Percentiles rank a stretch among this genome's conserved stretches.
Conservation (phyloP, 2,888 invertebrate genomes). For the Fragum fragum region DNA sequence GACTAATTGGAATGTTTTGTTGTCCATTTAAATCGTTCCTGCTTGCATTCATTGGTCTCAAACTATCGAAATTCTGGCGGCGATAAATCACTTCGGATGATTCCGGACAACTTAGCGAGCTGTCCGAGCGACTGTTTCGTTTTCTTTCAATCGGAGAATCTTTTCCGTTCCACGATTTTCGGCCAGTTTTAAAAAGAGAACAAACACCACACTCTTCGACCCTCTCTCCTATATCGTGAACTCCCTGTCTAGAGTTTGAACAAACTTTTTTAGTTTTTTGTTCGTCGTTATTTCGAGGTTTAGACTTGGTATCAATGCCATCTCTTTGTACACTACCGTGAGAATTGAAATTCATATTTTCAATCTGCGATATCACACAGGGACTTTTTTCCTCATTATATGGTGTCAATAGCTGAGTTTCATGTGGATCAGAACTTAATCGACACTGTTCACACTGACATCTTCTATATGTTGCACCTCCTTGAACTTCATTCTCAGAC, state of each 20-base stretch:
- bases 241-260: not conserved
- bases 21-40: not conserved
- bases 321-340: not conserved
- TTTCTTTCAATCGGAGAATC: not conserved
- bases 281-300: not conserved
- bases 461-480: not conserved
- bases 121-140: not conserved
- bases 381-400: not conserved
- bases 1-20: slow-evolving; percentile 14
- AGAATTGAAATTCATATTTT: not conserved
- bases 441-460: slow-evolving; percentile 43
- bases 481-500: not conserved
- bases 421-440: slow-evolving; percentile 27
- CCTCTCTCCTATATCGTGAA: slow-evolving; percentile 2
- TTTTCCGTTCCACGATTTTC: not conserved
- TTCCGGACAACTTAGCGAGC: not conserved
- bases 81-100: not conserved
- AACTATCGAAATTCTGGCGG: not conserved
- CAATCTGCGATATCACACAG: not conserved
- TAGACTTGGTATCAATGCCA: not conserved
- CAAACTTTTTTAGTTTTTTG: slow-evolving; percentile 6
- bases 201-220: not conserved
- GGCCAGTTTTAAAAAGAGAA: not conserved
- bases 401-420: slow-evolving; percentile 30
- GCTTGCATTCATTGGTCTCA: not conserved